A percentile compares a stretch with the other conserved stretches of the same genome.
Conservation (phyloP, 1,140 invertebrate species). For the Apis cerana region DNA sequence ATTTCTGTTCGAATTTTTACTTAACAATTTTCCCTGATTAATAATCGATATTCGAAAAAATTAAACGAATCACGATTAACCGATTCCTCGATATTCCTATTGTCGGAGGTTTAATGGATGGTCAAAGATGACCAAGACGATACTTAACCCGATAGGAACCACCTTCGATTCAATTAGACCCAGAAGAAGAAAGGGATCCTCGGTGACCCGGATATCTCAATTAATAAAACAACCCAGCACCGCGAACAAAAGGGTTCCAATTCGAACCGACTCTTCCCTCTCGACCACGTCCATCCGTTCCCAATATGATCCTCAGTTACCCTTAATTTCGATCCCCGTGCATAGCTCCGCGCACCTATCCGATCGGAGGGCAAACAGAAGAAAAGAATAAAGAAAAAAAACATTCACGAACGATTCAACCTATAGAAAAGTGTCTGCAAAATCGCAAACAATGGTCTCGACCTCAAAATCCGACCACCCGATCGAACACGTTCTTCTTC, state of each 20-base stretch:
- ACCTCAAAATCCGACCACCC: background rate
- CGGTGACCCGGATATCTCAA: background rate
- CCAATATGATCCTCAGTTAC: background rate
- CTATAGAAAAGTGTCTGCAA: background rate
- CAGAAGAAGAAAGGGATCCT: background rate
- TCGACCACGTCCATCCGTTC: background rate
- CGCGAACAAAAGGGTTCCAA: background rate
- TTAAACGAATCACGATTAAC: background rate
- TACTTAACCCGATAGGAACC: background rate
- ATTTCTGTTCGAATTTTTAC: too few species aligned
- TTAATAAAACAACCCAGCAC: background rate
- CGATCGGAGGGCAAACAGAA: background rate
- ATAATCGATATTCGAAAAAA: too few species aligned
- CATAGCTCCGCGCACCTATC: background rate
- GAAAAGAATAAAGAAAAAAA: background rate
- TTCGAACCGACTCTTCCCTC: background rate
- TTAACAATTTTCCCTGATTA: too few species aligned
- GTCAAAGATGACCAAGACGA: background rate
- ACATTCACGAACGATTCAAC: background rate
- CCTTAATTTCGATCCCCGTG: background rate
- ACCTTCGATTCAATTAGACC: conserved; percentile 14
- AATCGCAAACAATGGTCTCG: background rate
- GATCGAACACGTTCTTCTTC: background rate
- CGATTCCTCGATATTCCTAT: too few species aligned
- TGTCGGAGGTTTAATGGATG: background rate